phyloP scores from a whole-genome alignment of 2,888 invertebrate species.

The Elmis aenea region DNA sequence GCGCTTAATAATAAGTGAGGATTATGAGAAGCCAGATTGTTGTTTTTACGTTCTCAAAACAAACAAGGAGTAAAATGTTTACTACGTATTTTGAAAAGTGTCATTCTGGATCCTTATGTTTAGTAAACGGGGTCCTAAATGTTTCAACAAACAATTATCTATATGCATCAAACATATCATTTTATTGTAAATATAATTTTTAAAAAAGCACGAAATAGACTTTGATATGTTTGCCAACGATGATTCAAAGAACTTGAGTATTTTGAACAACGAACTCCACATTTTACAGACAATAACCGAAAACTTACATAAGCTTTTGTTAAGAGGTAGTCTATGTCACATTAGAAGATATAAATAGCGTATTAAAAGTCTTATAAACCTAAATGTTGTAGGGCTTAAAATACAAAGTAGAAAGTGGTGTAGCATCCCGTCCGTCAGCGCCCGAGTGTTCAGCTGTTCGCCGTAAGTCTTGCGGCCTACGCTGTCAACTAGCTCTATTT shows the following conservation, averaged over 20 bases:
- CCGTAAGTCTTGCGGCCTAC: slow-evolving; percentile 32
- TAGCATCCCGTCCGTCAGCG: slow-evolving; percentile 17
- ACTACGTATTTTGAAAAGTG: slow-evolving; percentile 47
- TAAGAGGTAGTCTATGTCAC: not conserved
- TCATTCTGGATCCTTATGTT: slow-evolving; percentile 47
- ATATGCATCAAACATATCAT: slow-evolving; percentile 41
- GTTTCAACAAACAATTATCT: slow-evolving; percentile 44
- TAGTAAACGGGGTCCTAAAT: slow-evolving; percentile 36
- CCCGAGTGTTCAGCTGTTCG: slow-evolving; percentile 28
- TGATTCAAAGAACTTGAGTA: too few species aligned
- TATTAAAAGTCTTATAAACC: slow-evolving; percentile 2
- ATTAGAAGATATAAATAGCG: not conserved
- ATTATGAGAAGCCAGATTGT: slow-evolving; percentile 33
- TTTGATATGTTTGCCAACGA: slow-evolving; percentile 10
- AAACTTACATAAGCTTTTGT: too few species aligned
- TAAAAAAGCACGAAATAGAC: slow-evolving; percentile 19
- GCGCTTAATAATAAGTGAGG: slow-evolving; percentile 18
- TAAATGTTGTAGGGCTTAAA: slow-evolving; percentile 13
- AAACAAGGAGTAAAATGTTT: slow-evolving; percentile 41
- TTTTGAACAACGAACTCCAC: too few species aligned
- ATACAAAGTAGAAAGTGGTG: slow-evolving; percentile 21
- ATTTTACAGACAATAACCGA: too few species aligned
- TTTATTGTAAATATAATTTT: slow-evolving; percentile 39
- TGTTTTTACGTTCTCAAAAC: slow-evolving; percentile 36
- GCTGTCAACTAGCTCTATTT: slow-evolving; percentile 32